Base-by-base conservation (phyloP, 2,113 vertebrate genomes). In the Neodon shergylaensis region DNA sequence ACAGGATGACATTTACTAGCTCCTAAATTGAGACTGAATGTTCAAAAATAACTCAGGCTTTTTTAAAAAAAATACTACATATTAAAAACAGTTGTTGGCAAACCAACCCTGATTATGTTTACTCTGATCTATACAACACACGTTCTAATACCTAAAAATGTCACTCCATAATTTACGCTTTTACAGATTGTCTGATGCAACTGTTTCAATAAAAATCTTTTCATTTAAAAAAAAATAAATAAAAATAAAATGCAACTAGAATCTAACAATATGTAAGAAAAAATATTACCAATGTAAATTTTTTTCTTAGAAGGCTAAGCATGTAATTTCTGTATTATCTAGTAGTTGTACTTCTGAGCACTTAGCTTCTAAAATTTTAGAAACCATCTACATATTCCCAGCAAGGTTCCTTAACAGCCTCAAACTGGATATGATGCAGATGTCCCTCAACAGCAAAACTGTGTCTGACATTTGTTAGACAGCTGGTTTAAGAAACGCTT, bases 101-200 rank as follows among this genome's bases (percentile, higher is more conserved):
- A 8, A 84, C 17, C 17, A 90, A 49, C 4, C 33, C 6, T 24
- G 74, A 54, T 52, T 31, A 83, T 85, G 52, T 94, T 88, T 87
- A 84, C 73, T 17, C 65, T 61, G 19, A 52, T 68, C 39, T 91
- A 84, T 65, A 84, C 31, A 89, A 52, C 33, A 52, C 68, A 70
- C 8, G 44, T 91, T 93, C 61, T 36, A 93, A 70, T 95, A 78
- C 70, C 39, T 94, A 91, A 97, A 88, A 95, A n/a, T 70, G 52
- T 77, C 83, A 74, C 42, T 21, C 31, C 33, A 54, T 52, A 88
- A 86, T 76, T 91, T 78, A 90, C 28, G 58, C 39, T 94, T 93
- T 89, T 65, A 68, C 3, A 36, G 61, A 95, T 73, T 72, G 49
- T 86, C 42, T 47, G 36, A 79, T n/a, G 88, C 63, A 91, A 92